phyloP scores from a whole-genome alignment of 1,140 invertebrate species.

The Drosophila kohkoa region DNA sequence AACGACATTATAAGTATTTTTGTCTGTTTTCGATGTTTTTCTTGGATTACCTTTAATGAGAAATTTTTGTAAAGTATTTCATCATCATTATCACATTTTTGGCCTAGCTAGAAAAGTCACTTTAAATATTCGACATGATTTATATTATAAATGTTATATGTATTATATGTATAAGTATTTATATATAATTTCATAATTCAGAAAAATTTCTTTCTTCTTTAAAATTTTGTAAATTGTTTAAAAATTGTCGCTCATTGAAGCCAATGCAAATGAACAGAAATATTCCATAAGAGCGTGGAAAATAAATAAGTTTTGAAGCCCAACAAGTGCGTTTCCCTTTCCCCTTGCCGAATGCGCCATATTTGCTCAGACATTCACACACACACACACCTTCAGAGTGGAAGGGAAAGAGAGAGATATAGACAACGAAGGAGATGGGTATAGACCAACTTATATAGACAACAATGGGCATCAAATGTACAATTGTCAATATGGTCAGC shows the following conservation, averaged over 20 bases:
- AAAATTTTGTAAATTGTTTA: not conserved
- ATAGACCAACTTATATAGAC: slow-evolving; percentile 20
- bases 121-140: too few relatives aligned
- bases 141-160: not conserved
- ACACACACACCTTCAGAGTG: slow-evolving; percentile 22
- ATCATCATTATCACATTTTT: too few relatives aligned
- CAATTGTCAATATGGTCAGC: slow-evolving; percentile 41
- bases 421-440: not conserved
- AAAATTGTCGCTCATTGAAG: not conserved
- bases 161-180: not conserved
- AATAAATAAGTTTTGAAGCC: slow-evolving; percentile 54
- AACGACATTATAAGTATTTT: too few relatives aligned
- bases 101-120: too few relatives aligned
- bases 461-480: slow-evolving; percentile 54
- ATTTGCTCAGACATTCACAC: slow-evolving; percentile 46
- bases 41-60: too few relatives aligned
- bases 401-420: not conserved
- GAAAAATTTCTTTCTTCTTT: not conserved
- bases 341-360: slow-evolving; percentile 13
- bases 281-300: slow-evolving; percentile 45
- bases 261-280: slow-evolving; percentile 19
- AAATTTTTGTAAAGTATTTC: too few relatives aligned
- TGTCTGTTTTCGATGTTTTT: too few relatives aligned
- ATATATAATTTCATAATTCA: not conserved
- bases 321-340: slow-evolving; percentile 54